phyloP scores from a whole-genome alignment of 2,113 vertebrate species.

The Hydropotes inermis region DNA sequence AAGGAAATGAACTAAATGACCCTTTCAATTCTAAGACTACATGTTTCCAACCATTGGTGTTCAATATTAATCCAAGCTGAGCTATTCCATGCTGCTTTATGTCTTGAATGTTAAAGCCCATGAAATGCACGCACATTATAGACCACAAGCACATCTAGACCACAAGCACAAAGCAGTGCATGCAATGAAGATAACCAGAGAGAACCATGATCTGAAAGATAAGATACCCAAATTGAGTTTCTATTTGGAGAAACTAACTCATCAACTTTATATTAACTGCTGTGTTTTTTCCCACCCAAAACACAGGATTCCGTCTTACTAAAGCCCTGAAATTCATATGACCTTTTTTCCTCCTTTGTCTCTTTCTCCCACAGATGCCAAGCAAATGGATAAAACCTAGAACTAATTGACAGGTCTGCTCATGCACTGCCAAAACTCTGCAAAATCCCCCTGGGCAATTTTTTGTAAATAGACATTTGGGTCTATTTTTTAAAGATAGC shows the following conservation, averaged over 20 bases:
- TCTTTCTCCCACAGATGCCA: neutral
- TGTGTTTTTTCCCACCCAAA: neutral
- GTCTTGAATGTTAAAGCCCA: slow-evolving; percentile 26
- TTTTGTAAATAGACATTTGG: neutral
- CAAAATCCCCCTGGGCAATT: neutral
- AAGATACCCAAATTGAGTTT: neutral
- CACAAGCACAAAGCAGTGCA: neutral
- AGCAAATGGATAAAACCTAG: neutral
- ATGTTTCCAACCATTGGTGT: neutral
- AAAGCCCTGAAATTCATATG: neutral
- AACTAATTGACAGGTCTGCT: neutral
- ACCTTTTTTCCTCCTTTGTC: neutral
- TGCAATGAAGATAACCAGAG: neutral
- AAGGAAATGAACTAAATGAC: slow-evolving; percentile 38
- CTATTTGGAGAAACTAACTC: neutral
- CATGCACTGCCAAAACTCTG: neutral
- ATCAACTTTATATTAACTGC: neutral
- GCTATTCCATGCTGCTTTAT: neutral
- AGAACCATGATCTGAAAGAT: neutral
- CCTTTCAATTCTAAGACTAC: neutral
- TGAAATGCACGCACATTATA: neutral
- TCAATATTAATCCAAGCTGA: neutral
- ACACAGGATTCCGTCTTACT: neutral
- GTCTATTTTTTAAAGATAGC: neutral
- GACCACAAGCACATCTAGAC: too few species aligned